phyloP scores from a whole-genome alignment of 2,888 invertebrate genomes.

The Diabrotica balteata region DNA sequence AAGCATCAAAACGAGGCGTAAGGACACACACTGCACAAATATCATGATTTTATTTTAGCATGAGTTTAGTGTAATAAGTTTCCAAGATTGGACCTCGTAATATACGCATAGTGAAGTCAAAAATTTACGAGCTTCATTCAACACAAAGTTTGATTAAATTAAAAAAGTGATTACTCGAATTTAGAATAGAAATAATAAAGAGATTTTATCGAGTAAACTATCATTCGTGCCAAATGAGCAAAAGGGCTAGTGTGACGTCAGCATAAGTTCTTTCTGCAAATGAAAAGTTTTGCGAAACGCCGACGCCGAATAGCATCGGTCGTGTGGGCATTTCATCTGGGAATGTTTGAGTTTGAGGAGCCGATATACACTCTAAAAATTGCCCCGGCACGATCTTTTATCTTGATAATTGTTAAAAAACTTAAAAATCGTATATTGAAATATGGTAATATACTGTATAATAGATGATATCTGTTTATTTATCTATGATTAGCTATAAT shows the following conservation, averaged over 20 bases:
- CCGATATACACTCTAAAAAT: conserved; percentile 14
- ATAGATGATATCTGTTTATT: too few species aligned
- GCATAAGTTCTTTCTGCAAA: conserved; percentile 14
- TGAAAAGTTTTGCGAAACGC: conserved; percentile 12
- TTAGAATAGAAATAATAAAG: conserved; percentile 5
- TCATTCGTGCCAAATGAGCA: conserved; percentile 9
- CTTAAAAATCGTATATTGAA: too few species aligned
- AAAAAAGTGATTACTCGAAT: too few species aligned
- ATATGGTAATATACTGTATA: too few species aligned
- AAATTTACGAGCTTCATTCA: too few species aligned
- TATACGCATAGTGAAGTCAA: too few species aligned
- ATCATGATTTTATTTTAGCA: conserved; percentile 30
- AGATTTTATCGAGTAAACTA: conserved; percentile 4
- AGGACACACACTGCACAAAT: too few species aligned
- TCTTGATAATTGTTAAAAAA: too few species aligned
- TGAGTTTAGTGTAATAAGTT: neutral
- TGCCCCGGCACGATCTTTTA: neutral
- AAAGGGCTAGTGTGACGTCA: conserved; percentile 3
- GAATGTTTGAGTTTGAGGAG: conserved; percentile 19
- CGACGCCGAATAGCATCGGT: conserved; percentile 2
- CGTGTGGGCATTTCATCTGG: conserved; percentile 3
- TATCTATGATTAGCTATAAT: too few species aligned
- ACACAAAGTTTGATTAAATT: too few species aligned
- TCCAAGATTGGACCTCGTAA: too few species aligned
- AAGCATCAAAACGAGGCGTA: too few species aligned